Evolutionary conservation across 2,113 vertebrate genomes (phyloP).

Genomic region (Mustela nigripes): DNA sequence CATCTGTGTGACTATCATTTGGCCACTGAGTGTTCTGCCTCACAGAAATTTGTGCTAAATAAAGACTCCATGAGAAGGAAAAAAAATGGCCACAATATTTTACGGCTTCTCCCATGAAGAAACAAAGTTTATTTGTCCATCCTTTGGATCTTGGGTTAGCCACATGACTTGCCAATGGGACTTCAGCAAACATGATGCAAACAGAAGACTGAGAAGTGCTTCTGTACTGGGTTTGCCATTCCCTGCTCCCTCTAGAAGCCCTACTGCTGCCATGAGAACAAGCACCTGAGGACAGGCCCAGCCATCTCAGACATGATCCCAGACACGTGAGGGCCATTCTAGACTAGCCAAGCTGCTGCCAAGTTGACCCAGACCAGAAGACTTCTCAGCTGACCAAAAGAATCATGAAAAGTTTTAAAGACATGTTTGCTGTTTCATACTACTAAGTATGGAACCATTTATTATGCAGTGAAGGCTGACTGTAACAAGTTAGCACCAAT

Average conservation of each 20-base stretch:
- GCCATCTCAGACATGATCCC: neutral
- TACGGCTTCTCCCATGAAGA: neutral
- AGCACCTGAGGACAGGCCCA: neutral
- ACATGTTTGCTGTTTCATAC: no score
- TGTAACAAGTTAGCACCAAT: accelerated
- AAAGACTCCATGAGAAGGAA: accelerated
- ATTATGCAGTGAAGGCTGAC: neutral
- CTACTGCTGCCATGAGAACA: neutral
- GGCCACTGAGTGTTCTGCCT: neutral
- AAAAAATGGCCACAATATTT: neutral
- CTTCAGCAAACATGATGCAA: neutral
- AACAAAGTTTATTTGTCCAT: neutral
- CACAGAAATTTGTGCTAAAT: neutral
- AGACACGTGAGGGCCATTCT: neutral
- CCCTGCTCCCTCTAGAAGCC: neutral
- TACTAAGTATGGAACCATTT: neutral
- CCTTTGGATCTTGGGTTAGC: no score
- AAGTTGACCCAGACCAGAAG: no score
- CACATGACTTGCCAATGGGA: neutral
- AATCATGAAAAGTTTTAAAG: neutral
- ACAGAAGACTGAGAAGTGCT: neutral
- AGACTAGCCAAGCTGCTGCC: neutral
- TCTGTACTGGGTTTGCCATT: no score
- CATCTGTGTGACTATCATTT: neutral
- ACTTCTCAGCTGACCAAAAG: neutral